phyloP scores from a whole-genome alignment of 2,888 invertebrate genomes.

The Dolichopus griseipennis region DNA sequence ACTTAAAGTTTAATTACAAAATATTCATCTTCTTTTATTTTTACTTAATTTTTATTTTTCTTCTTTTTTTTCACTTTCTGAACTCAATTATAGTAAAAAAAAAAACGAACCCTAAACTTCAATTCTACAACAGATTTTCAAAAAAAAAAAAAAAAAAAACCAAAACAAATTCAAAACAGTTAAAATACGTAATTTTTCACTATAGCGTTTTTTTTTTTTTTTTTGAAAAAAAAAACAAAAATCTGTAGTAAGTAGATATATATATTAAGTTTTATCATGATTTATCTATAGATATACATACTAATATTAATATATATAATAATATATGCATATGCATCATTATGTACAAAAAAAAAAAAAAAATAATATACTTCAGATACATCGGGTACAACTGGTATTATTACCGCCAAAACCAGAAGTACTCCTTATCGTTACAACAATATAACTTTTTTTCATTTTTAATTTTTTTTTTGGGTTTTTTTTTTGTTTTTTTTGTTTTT shows the following conservation, averaged over 20 bases:
- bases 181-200: background rate
- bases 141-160: too few species aligned
- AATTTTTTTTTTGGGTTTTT: background rate
- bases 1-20: conserved; percentile 3
- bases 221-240: background rate
- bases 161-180: too few species aligned
- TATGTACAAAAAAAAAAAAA: too few species aligned
- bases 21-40: background rate
- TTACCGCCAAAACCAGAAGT: conserved; percentile 6
- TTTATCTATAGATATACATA: too few species aligned
- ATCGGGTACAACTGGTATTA: conserved; percentile 6
- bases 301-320: too few species aligned
- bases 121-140: too few species aligned
- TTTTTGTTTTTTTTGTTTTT: too few species aligned
- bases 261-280: too few species aligned
- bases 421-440: background rate
- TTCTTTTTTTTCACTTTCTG: background rate
- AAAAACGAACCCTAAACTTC: too few species aligned
- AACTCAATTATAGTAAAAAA: too few species aligned
- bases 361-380: background rate
- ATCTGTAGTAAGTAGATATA: too few species aligned
- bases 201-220: background rate
- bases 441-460: background rate
- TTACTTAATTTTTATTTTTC: background rate
- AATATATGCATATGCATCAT: too few species aligned